Percentiles rank a stretch among this genome's conserved stretches.
phyloP scores from a whole-genome alignment of 1,140 invertebrate genomes.

The Grapholita molesta region DNA sequence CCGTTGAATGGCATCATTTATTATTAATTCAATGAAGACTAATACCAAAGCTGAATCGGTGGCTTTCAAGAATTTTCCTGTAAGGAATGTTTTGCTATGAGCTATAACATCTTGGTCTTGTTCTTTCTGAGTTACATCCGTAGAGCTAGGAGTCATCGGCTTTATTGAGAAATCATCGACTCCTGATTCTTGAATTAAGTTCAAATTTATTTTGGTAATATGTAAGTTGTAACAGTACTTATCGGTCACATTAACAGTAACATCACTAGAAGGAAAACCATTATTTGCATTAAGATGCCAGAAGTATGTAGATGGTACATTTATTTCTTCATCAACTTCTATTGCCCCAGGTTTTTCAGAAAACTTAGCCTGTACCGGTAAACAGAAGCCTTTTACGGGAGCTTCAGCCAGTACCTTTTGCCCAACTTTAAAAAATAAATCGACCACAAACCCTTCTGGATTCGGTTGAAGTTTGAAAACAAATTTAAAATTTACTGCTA shows the following conservation, averaged over 20 bases:
- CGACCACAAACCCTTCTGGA: slow-evolving; percentile 30
- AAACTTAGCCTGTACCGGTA: slow-evolving; percentile 36
- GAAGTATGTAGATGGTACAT: slow-evolving; percentile 44
- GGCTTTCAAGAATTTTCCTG: slow-evolving; percentile 18
- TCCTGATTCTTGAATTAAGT: slow-evolving; percentile 27
- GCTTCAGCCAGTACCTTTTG: slow-evolving; percentile 29
- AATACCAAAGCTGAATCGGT: slow-evolving; percentile 5
- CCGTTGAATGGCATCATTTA: slow-evolving; percentile 40
- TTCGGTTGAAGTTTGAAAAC: slow-evolving; percentile 39
- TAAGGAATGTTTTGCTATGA: slow-evolving; percentile 23
- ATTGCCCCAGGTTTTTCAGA: slow-evolving; percentile 27
- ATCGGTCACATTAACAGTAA: slow-evolving; percentile 38
- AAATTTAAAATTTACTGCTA: slow-evolving; percentile 40
- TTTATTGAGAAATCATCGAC: slow-evolving; percentile 29
- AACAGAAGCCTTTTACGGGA: slow-evolving; percentile 31
- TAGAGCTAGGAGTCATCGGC: slow-evolving; percentile 26
- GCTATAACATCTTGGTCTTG: slow-evolving; percentile 28
- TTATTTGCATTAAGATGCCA: slow-evolving; percentile 47
- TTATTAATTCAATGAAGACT: slow-evolving; percentile 24
- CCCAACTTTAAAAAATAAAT: slow-evolving; percentile 48
- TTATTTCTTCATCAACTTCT: slow-evolving; percentile 38
- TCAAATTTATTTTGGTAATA: slow-evolving; percentile 39
- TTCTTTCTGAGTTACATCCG: slow-evolving; percentile 31
- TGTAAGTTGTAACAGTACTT: slow-evolving; percentile 44
- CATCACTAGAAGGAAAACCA: slow-evolving; percentile 36